Evolutionary conservation across 2,797 vertebrate genomes (phyloP).

Genomic region (Mus minutoides): DNA sequence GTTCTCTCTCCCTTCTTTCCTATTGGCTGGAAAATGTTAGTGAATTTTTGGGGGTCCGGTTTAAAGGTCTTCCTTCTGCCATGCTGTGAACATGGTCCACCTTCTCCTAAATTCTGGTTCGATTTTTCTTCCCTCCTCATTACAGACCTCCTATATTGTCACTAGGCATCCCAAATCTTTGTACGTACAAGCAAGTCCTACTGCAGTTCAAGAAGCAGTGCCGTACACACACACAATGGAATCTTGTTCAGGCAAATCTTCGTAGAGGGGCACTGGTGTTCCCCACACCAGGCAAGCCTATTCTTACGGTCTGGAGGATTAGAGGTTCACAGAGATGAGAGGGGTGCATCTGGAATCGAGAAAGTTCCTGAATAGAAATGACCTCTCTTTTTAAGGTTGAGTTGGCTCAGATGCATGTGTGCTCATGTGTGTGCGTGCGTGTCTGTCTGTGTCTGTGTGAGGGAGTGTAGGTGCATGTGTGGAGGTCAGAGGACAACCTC

Average conservation of each 20-base stretch:
- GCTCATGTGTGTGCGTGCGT: neutral
- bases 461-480: neutral
- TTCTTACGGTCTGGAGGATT: neutral
- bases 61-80: neutral
- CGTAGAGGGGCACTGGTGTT: neutral
- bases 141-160: no score
- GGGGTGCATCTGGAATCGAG: neutral
- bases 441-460: neutral
- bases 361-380: neutral
- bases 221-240: no score
- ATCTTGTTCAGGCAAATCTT: neutral
- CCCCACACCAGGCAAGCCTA: neutral
- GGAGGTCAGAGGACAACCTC: neutral
- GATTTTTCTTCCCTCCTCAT: neutral
- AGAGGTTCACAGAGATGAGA: neutral
- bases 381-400: neutral
- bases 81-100: no score
- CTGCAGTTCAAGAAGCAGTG: neutral
- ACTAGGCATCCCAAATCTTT: neutral
- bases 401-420: neutral
- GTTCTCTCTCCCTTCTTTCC: neutral
- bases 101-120: neutral
- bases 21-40: neutral
- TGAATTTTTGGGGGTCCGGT: neutral
- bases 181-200: neutral